Base-by-base conservation (phyloP, 2,888 invertebrate species). In the Leuctra nigra region DNA sequence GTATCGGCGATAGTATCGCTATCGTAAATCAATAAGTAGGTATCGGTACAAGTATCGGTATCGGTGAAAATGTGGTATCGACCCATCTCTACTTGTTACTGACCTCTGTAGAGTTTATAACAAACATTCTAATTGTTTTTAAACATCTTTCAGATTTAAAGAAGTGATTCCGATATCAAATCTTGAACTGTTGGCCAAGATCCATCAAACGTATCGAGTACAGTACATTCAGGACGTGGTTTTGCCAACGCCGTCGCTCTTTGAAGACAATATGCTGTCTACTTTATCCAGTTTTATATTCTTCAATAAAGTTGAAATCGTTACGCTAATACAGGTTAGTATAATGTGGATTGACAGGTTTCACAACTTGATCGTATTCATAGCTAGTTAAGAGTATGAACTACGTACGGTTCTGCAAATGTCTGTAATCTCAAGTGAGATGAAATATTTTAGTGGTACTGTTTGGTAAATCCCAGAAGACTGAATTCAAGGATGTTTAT, bases 181-280 rank as follows among this genome's bases (percentile, higher is more conserved):
- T 74, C 82, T 83, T 62, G 98, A 98, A 75, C 80, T 99, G 64
- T 78, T 95, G 66, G 89, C 93, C 56, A 99, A 99, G 81, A 99
- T 99, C 66, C 99, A 99, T 76, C 98, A 99, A 77, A 99, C 98
- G 56, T 99, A 97, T 76, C 84, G 98, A 73, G 97, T 99, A 69
- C 99, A 99, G 78, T 99, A 99, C 75, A 97, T 99, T 68, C 91
- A 92, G 71, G 99, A 99, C 76, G 96, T 98, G 67, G 98, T 99
- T 67, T 78, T 99, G 70, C 99, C 99, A 22, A 94, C 98, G 50
- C 98, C 99, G 11, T 96, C 96, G 64, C 92, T 99, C 66, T 99
- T 98, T 75, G 99, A 99, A 72, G 99, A 99, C 74, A 99, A 98
- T 73, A 87, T 98, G 84, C 81, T 99, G 63, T 96, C 95, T 68